Evolutionary conservation across 2,888 invertebrate species (phyloP), one percentile per base, ranked within the genome.

Genomic region (Augochlorella aurata): DNA sequence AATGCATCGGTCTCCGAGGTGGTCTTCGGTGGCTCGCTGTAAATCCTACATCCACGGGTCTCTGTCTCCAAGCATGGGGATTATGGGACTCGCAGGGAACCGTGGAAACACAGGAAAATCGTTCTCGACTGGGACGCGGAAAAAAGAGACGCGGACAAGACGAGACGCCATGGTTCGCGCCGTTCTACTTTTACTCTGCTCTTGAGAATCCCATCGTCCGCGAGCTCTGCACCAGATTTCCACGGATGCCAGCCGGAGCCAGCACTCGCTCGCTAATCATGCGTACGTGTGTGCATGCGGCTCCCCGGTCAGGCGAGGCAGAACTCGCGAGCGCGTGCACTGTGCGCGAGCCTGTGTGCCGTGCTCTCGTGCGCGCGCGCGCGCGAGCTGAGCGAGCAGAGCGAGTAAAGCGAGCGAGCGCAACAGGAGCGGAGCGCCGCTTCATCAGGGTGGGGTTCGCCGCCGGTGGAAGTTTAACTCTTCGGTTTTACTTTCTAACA

Each of bases 401-500:
- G 38, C 38, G 38, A 38, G 38, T 38, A 5, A 38, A 38, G 82
- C 81, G 69, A 29, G 29, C 38, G 71, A 73, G 76, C 47, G 73
- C 69, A 79, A 78, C 81, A 82, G 79, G 84, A 85, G 85, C 85
- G 87, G 83, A 87, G 86, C 86, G 79, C 84, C 87, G 87, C 82
- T 81, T 87, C 87, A 81, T 80, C 89, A 90, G 92, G 92, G 93
- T 92, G 92, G 92, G 92, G 93, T 90, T 79, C 67, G 74, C 75
- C 81, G 75, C 66, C 85, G 70, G 78, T 84, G 81, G 85, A 88
- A 88, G 87, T 88, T 88, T 88, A 89, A 82, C 86, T 90, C 91
- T 92, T 93, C 90, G 89, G 92, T 92, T 93, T 93, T 93, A 93
- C 93, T 93, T 93, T 93, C 93, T 92, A 92, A 92, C 90, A 89